Percentiles rank a stretch among this genome's conserved stretches.
These are phyloP conservation scores for Rousettus leschenaultii DNA, from an alignment of 2,113 vertebrate species.

Conservation along the genomic window DNA sequence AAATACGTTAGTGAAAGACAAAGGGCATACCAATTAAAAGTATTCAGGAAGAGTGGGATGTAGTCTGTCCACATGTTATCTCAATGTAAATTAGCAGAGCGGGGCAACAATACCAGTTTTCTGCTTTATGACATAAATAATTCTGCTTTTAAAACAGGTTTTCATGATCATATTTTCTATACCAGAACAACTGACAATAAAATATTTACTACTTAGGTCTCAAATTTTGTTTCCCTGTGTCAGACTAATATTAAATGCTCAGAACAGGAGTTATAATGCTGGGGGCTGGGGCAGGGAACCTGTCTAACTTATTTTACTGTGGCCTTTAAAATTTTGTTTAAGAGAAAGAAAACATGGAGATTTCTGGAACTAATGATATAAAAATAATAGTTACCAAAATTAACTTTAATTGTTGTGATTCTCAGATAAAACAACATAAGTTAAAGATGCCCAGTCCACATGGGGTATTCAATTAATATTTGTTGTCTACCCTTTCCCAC, in stretches of 20 bases:
- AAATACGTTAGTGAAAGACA: slow-evolving; percentile 82
- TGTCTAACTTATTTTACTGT: slow-evolving; percentile 46
- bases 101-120: slow-evolving; percentile 70
- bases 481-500: neutral
- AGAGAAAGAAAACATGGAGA: neutral
- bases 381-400: neutral
- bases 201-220: slow-evolving; percentile 71
- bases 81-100: slow-evolving; percentile 79
- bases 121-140: slow-evolving; percentile 68
- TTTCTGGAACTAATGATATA: neutral
- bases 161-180: slow-evolving; percentile 70
- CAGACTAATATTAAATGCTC: slow-evolving; percentile 64
- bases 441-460: neutral
- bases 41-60: slow-evolving; percentile 67
- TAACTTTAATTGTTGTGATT: neutral
- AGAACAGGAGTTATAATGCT: slow-evolving; percentile 60
- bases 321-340: neutral
- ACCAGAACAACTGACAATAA: slow-evolving; percentile 61
- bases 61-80: slow-evolving; percentile 74
- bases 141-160: slow-evolving; percentile 71
- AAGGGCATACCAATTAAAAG: slow-evolving; percentile 79
- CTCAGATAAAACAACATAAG: neutral
- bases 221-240: slow-evolving; percentile 66
- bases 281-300: neutral
- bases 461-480: neutral